Evolutionary conservation across 1,140 invertebrate species (phyloP).

Genomic region (Trachymyrmex cornetzi): DNA sequence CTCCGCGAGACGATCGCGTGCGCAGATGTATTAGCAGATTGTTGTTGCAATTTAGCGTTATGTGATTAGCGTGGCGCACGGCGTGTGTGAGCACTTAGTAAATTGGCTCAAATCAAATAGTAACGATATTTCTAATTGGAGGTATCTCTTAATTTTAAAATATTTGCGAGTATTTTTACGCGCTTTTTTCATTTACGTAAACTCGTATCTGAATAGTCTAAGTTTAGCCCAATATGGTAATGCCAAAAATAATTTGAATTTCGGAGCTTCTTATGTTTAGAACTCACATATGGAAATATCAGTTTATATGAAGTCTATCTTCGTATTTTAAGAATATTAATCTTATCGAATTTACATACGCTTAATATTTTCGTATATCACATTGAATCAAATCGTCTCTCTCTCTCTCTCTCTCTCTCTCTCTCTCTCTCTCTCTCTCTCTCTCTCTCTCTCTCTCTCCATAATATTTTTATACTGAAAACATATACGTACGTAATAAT

Average conservation of each 20-base stretch:
- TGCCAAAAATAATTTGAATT: not conserved
- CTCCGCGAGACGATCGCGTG: constrained; percentile 56
- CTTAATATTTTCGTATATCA: not conserved
- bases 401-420: too few species aligned
- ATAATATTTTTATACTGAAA: not conserved
- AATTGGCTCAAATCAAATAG: constrained; percentile 49
- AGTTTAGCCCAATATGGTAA: not conserved
- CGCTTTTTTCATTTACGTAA: not conserved
- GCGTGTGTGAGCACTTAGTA: constrained; percentile 49
- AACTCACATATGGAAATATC: not conserved
- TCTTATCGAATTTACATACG: not conserved
- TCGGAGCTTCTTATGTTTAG: not conserved
- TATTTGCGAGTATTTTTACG: not conserved
- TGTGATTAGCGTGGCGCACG: constrained; percentile 49
- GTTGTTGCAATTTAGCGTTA: constrained; percentile 64
- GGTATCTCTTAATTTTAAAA: constrained; percentile 9
- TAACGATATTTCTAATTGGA: constrained; percentile 32
- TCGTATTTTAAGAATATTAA: not conserved
- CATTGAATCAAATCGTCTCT: not conserved
- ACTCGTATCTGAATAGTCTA: not conserved
- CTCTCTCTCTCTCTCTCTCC: too few species aligned
- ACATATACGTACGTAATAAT: too few species aligned
- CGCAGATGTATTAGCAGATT: constrained; percentile 63
- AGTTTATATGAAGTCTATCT: not conserved
- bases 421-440: too few species aligned